Evolutionary conservation across 2,888 invertebrate species (phyloP).

Genomic region (Parelbella ahira): DNA sequence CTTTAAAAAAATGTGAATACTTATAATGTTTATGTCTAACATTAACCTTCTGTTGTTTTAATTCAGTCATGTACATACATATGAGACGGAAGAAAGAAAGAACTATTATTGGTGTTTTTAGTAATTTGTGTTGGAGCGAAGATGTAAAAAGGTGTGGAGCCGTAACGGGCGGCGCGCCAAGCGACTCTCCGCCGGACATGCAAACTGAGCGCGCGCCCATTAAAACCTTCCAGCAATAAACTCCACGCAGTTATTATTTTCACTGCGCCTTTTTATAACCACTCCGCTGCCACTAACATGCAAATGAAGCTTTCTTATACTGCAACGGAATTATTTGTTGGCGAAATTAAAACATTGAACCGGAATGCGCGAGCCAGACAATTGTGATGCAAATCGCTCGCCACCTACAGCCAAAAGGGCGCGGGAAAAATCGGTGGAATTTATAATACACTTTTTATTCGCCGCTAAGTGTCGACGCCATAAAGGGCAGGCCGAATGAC

Average conservation of each 20-base stretch:
- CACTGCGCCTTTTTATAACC: constrained; percentile 48
- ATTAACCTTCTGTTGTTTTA: no score
- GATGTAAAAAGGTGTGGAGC: constrained; percentile 17
- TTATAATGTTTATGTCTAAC: no score
- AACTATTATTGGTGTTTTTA: constrained; percentile 9
- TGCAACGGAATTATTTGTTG: constrained; percentile 73
- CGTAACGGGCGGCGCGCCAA: constrained; percentile 28
- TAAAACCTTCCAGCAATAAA: constrained; percentile 38
- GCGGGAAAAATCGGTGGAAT: constrained; percentile 46
- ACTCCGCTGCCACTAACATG: constrained; percentile 55
- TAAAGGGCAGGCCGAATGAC: constrained; percentile 72
- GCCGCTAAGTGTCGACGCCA: constrained; percentile 65
- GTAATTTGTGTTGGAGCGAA: constrained; percentile 20
- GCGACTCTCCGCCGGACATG: constrained; percentile 31
- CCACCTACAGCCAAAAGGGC: constrained; percentile 42
- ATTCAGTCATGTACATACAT: no score
- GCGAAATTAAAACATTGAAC: constrained; percentile 70
- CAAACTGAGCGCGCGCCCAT: constrained; percentile 38
- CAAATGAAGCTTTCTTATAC: constrained; percentile 61
- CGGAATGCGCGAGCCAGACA: constrained; percentile 51
- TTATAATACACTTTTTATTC: constrained; percentile 73
- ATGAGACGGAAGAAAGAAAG: background rate
- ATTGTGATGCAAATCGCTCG: constrained; percentile 68
- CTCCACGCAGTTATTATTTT: constrained; percentile 38
- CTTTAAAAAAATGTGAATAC: no score